phyloP scores from a whole-genome alignment of 2,888 invertebrate genomes.

The Holacanthella duospinosa region DNA sequence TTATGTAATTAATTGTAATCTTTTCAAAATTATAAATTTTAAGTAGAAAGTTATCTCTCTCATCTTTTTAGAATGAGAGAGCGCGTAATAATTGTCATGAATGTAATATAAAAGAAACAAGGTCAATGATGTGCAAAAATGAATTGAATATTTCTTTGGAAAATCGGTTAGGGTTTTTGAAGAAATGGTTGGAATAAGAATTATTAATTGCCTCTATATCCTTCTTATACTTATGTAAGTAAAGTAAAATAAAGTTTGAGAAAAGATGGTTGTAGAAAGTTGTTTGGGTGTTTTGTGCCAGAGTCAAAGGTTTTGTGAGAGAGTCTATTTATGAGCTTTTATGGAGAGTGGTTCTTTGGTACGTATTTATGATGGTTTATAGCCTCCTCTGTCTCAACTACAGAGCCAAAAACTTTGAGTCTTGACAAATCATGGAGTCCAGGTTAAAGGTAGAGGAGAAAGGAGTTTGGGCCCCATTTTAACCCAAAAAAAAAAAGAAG shows the following conservation, averaged over 20 bases:
- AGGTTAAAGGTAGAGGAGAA: conserved; percentile 1
- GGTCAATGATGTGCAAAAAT: too few species aligned
- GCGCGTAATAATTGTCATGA: too few species aligned
- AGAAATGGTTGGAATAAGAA: background rate
- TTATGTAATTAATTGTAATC: too few species aligned
- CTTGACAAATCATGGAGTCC: background rate
- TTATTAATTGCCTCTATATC: background rate
- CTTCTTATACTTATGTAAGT: background rate
- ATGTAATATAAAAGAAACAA: too few species aligned
- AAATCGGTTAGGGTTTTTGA: background rate
- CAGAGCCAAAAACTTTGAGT: background rate
- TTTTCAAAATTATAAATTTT: too few species aligned
- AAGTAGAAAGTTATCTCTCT: too few species aligned
- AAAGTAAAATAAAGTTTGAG: background rate
- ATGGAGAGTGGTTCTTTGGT: background rate
- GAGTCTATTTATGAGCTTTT: conserved; percentile 2
- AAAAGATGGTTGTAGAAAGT: background rate
- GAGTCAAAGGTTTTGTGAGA: background rate
- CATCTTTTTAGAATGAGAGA: too few species aligned
- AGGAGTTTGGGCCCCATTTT: background rate
- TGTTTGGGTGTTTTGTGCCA: background rate
- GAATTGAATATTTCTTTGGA: too few species aligned
- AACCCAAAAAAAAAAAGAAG: conserved; percentile 12
- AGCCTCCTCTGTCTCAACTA: background rate
- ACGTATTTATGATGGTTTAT: background rate